Base-by-base conservation (phyloP, 2,113 vertebrate species). In the Acanthochromis polyacanthus region DNA sequence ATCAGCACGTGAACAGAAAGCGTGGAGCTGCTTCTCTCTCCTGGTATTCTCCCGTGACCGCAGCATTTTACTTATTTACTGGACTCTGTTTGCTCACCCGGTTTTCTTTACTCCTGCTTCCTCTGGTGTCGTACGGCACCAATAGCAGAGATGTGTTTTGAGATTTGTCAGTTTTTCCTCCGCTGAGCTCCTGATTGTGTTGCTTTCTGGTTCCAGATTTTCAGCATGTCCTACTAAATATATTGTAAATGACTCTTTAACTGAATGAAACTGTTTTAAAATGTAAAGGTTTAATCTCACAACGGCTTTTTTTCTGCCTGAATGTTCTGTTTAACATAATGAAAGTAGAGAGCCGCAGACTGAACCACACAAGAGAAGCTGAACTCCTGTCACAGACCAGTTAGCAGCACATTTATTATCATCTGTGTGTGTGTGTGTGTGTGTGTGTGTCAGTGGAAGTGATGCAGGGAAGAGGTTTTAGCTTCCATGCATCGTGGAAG, bases 361-460 rank as follows among this genome's bases (percentile, higher is more conserved):
- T 62, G 73, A 81, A 55, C 50, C 56, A 51, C 32, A 19, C 14
- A 38, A 23, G 53, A 71, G 57, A 58, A 83, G 48, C 32, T 73
- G 22, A 69, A 48, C 61, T 61, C n/a, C 28, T 67, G 28, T 76
- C 46, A 40, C 3, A 32, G 12, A 17, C 51, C 36, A 52, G 57
- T 71, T 55, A 62, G 67, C 72, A 45, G 50, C 48, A 40, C 75
- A 82, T 81, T 71, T 59, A 73, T 81, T 75, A 75, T 60, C 48
- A 63, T 71, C 30, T 66, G 14, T 60, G 48, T 38, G 36, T 73
- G 61, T 60, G 48, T 38, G 36, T 73, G 61, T 77, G 23, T 71
- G 19, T 67, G 23, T 71, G 57, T 58, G 22, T 53, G 58, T 81
- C 57, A 59, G 17, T 11, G 15, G 62, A 70, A 82, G 40, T 43